Evolutionary conservation across 2,888 invertebrate species (phyloP).

Genomic region (Incurvaria masculella): DNA sequence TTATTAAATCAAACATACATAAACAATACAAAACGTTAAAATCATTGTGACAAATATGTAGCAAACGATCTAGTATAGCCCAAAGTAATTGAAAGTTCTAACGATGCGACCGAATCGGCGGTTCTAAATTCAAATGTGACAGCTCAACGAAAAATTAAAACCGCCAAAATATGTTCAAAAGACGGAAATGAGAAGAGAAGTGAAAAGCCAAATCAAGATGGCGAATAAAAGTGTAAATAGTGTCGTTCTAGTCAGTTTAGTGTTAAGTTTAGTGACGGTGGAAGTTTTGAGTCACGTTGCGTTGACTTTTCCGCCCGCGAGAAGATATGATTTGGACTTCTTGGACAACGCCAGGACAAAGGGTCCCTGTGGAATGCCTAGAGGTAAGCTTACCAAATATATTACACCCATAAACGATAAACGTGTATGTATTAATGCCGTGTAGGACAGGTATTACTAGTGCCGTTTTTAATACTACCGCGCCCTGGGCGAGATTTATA

Average conservation of each 20-base stretch:
- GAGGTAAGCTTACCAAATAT: constrained; percentile 61
- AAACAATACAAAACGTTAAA: neutral
- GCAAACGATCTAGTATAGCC: too few relatives aligned
- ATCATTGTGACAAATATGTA: too few relatives aligned
- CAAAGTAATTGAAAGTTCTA: neutral
- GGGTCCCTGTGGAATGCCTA: constrained; percentile 93
- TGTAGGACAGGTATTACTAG: too few relatives aligned
- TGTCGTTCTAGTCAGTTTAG: constrained; percentile 27
- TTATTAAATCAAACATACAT: neutral
- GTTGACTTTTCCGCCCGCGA: constrained; percentile 85
- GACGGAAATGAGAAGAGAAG: constrained; percentile 11
- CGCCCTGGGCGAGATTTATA: too few relatives aligned
- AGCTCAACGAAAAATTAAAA: neutral
- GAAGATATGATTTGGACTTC: constrained; percentile 88
- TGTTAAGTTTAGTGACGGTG: constrained; percentile 24
- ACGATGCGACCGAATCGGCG: too few relatives aligned
- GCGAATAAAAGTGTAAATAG: constrained; percentile 13
- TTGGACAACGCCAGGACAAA: constrained; percentile 87
- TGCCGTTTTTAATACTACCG: too few relatives aligned
- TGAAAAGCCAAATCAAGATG: constrained; percentile 17
- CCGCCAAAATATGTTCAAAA: neutral
- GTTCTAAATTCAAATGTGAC: neutral
- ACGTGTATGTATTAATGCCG: too few relatives aligned
- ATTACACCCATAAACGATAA: neutral
- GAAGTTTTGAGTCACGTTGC: constrained; percentile 68